A percentile compares a stretch with the other conserved stretches of the same genome.
These are phyloP conservation scores for Alethe diademata DNA, from an alignment of 2,113 vertebrate genomes.

Conservation along the genomic window DNA sequence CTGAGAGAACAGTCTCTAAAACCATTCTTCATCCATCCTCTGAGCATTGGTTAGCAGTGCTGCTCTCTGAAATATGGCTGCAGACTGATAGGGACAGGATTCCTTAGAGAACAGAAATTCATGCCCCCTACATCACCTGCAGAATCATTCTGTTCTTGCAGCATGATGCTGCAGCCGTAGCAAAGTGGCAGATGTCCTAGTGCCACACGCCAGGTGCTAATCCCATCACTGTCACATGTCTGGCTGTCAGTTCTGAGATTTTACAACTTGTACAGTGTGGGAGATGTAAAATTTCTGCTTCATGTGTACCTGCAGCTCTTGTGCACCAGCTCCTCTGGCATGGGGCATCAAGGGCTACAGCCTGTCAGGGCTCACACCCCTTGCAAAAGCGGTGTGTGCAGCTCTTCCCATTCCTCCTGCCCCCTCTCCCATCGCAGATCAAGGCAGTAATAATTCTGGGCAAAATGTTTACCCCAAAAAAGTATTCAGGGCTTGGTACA, in stretches of 20 bases:
- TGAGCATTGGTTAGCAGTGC: not conserved
- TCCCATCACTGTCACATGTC: not conserved
- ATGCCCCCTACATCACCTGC: rapidly evolving
- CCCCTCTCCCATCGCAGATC: not conserved
- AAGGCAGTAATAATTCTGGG: not conserved
- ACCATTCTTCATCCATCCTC: not conserved
- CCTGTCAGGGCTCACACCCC: not conserved
- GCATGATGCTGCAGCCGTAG: not conserved
- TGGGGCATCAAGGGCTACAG: not conserved
- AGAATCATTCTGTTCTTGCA: not conserved
- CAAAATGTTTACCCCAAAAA: not conserved
- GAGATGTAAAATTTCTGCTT: not conserved
- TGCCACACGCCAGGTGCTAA: not conserved
- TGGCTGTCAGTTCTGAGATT: not conserved
- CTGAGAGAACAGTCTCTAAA: not conserved
- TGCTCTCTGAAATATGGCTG: not conserved
- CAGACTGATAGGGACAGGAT: not conserved
- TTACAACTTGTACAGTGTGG: not conserved
- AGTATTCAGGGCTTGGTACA: not conserved
- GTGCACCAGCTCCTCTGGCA: not conserved
- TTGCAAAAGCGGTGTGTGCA: not conserved
- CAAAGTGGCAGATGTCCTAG: not conserved
- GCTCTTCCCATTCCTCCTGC: not conserved
- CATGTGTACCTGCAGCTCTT: not conserved
- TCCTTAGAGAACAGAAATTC: not conserved